phyloP scores from a whole-genome alignment of 2,888 invertebrate species.

The Zaprionus obscuricornis region DNA sequence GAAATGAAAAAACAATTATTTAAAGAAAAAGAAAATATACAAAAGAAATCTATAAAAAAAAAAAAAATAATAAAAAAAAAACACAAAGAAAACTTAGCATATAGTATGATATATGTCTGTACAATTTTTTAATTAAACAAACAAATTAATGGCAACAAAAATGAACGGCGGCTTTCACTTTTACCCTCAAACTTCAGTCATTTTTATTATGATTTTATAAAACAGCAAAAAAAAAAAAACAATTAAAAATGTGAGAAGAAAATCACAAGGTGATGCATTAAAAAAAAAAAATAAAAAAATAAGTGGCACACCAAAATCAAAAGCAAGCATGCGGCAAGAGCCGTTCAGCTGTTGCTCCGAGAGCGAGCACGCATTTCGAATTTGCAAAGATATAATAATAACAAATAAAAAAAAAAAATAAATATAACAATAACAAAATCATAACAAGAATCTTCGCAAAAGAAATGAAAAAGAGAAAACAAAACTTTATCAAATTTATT shows the following conservation, averaged over 20 bases:
- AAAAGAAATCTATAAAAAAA: no score
- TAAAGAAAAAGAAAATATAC: slow-evolving; percentile 29
- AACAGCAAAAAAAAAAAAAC: slow-evolving; percentile 18
- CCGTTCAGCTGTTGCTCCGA: slow-evolving; percentile 15
- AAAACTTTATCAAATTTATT: slow-evolving; percentile 41
- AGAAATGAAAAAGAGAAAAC: slow-evolving; percentile 10
- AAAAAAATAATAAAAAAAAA: slow-evolving; percentile 36
- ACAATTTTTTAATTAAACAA: slow-evolving; percentile 82
- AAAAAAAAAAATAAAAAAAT: slow-evolving; percentile 7
- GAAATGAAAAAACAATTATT: slow-evolving; percentile 30
- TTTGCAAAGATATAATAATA: slow-evolving; percentile 51
- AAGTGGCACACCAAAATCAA: not conserved
- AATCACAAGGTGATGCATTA: no score
- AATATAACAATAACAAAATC: no score
- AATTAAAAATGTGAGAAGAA: no score
- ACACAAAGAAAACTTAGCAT: slow-evolving; percentile 55
- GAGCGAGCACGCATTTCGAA: slow-evolving; percentile 49
- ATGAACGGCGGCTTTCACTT: slow-evolving; percentile 80
- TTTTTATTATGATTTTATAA: slow-evolving; percentile 41
- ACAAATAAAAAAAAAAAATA: slow-evolving; percentile 4
- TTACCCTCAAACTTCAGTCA: slow-evolving; percentile 46
- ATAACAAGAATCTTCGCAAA: no score
- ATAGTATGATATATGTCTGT: slow-evolving; percentile 79
- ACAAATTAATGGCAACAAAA: slow-evolving; percentile 78
- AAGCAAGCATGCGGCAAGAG: not conserved